Percentiles rank a stretch among this genome's conserved stretches.
Conservation (phyloP, 2,113 vertebrate genomes). For the Anolis carolinensis region DNA sequence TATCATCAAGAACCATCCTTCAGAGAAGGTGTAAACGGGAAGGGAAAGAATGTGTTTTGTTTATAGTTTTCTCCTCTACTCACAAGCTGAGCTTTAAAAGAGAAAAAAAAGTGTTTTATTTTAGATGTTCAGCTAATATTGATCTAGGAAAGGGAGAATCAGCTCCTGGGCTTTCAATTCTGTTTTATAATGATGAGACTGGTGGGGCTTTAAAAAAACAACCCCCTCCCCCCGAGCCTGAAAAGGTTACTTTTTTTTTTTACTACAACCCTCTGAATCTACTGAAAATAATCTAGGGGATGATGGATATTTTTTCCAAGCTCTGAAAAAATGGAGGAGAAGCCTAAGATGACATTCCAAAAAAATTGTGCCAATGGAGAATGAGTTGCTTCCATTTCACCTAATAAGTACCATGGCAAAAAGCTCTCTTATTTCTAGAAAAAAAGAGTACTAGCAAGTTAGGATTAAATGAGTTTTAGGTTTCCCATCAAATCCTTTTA, state of each 20-base stretch:
- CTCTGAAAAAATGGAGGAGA: too few species aligned
- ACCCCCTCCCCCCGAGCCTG: too few species aligned
- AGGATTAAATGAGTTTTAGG: neutral
- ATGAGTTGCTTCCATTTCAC: neutral
- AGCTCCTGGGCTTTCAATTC: neutral
- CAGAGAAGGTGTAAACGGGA: conserved; percentile 14
- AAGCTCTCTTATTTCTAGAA: neutral
- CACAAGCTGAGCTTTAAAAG: conserved; percentile 17
- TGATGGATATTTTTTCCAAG: too few species aligned
- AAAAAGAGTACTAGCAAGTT: neutral
- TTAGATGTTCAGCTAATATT: neutral
- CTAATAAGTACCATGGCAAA: too few species aligned
- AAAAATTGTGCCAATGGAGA: neutral
- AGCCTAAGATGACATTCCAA: neutral
- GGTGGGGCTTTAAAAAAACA: neutral
- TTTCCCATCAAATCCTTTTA: neutral
- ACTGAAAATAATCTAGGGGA: too few species aligned
- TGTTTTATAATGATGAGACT: neutral
- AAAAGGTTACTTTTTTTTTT: too few species aligned
- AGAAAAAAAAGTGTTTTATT: conserved; percentile 5
- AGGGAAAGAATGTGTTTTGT: neutral
- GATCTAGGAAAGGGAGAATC: neutral
- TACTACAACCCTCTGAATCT: too few species aligned
- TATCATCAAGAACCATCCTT: conserved; percentile 34
- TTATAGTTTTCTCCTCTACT: neutral